Conservation (phyloP, 2,888 invertebrate genomes). For the Dryomyza anilis region DNA sequence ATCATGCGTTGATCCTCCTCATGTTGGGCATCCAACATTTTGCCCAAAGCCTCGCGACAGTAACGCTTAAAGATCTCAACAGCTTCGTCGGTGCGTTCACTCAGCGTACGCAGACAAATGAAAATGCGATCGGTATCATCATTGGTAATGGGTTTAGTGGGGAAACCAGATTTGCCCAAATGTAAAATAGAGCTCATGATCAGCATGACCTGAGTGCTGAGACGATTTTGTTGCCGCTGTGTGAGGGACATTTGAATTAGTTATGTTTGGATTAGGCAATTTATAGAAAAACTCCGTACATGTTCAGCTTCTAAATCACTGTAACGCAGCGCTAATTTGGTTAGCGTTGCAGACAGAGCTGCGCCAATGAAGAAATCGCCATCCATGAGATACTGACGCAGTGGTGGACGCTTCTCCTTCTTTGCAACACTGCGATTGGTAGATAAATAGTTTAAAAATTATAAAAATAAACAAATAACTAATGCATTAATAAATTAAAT, state of each 20-base stretch:
- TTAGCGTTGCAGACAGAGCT: slow-evolving; percentile 86
- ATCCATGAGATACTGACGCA: slow-evolving; percentile 86
- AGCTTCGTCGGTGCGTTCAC: slow-evolving; percentile 71
- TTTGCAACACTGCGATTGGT: slow-evolving; percentile 65
- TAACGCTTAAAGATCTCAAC: slow-evolving; percentile 73
- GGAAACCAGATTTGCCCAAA: slow-evolving; percentile 78
- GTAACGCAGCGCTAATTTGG: slow-evolving; percentile 85
- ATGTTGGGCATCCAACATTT: slow-evolving; percentile 82
- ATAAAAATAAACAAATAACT: too few relatives aligned
- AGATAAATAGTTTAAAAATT: too few relatives aligned
- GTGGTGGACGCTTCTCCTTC: slow-evolving; percentile 76
- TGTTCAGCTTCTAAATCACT: slow-evolving; percentile 61
- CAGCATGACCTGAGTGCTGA: slow-evolving; percentile 83
- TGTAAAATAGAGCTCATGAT: slow-evolving; percentile 86
- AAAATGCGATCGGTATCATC: slow-evolving; percentile 92
- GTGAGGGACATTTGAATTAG: too few relatives aligned
- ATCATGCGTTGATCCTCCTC: slow-evolving; percentile 63
- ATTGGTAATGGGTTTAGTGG: slow-evolving; percentile 84
- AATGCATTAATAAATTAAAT: too few relatives aligned
- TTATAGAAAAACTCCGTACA: slow-evolving; percentile 30
- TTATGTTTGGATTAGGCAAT: neutral
- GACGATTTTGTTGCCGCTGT: slow-evolving; percentile 63
- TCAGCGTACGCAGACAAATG: slow-evolving; percentile 76
- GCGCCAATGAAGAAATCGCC: slow-evolving; percentile 97
- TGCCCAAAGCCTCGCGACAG: slow-evolving; percentile 78